Percentiles rank a stretch among this genome's conserved stretches.
phyloP scores from a whole-genome alignment of 2,888 invertebrate species.

The Agonopterix alstromeriana region DNA sequence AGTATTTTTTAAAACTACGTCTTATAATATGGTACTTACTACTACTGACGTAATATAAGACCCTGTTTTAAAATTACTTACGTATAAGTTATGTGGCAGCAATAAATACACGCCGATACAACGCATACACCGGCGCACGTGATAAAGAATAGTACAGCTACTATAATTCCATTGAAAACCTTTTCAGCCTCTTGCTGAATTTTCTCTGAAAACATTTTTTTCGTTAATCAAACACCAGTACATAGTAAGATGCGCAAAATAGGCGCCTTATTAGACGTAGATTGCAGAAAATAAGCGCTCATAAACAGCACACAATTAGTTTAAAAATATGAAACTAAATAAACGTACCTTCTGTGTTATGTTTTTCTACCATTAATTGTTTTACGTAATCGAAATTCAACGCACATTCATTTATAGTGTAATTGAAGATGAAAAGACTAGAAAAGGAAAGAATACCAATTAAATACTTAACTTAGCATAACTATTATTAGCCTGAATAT shows the following conservation, averaged over 20 bases:
- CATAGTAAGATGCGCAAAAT: too few species aligned
- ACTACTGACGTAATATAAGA: too few species aligned
- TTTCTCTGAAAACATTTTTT: slow-evolving; percentile 29
- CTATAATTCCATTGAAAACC: slow-evolving; percentile 40
- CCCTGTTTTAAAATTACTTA: slow-evolving; percentile 22
- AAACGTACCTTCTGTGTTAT: slow-evolving; percentile 28
- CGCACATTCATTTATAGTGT: slow-evolving; percentile 34
- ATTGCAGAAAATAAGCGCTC: too few species aligned
- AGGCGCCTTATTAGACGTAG: too few species aligned
- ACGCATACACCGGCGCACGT: slow-evolving; percentile 38
- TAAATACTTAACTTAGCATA: too few species aligned
- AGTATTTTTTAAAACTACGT: too few species aligned
- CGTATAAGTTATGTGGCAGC: slow-evolving; percentile 49
- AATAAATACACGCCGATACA: slow-evolving; percentile 45
- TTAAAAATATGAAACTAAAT: background rate
- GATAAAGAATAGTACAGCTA: slow-evolving; percentile 41
- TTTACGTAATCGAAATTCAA: slow-evolving; percentile 35
- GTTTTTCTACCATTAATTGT: slow-evolving; percentile 24
- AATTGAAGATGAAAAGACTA: slow-evolving; percentile 41
- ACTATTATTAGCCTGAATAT: too few species aligned
- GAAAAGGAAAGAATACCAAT: slow-evolving; percentile 7
- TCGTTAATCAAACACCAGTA: background rate
- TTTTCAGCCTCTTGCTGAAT: slow-evolving; percentile 37
- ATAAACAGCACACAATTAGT: too few species aligned
- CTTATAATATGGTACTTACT: too few species aligned